Percentiles rank a stretch among this genome's conserved stretches.
Conservation (phyloP, 2,797 vertebrate species). For the Macroramphosus scolopax region DNA sequence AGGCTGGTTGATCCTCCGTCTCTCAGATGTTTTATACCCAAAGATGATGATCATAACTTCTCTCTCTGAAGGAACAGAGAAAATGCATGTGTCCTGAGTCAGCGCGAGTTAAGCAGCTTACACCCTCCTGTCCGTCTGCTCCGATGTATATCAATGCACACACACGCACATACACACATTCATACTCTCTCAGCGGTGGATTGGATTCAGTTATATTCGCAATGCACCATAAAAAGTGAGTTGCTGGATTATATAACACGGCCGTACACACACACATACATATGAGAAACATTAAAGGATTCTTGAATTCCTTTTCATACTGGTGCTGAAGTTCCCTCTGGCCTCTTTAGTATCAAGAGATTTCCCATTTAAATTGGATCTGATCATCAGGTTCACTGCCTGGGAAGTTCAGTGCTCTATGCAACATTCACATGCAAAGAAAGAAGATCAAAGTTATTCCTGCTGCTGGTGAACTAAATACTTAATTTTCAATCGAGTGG, state of each 20-base stretch:
- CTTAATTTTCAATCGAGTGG: too few species aligned
- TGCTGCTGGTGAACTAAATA: too few species aligned
- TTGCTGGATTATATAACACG: constrained; percentile 55
- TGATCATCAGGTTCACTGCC: too few species aligned
- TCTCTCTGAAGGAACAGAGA: constrained; percentile 27
- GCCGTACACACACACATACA: constrained; percentile 9
- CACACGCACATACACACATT: constrained; percentile 22
- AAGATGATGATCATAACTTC: constrained; percentile 35
- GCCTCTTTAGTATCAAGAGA: too few species aligned
- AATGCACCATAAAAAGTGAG: constrained; percentile 47
- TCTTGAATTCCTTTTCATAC: too few species aligned
- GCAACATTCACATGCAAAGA: too few species aligned
- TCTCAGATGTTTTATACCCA: constrained; percentile 13
- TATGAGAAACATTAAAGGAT: too few species aligned
- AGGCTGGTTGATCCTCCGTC: constrained; percentile 16
- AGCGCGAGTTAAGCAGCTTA: constrained; percentile 73
- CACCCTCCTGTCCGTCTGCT: constrained; percentile 46
- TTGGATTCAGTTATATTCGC: constrained; percentile 47
- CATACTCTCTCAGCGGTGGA: constrained; percentile 24
- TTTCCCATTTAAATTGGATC: too few species aligned
- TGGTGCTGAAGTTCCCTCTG: too few species aligned
- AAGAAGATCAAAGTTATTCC: too few species aligned
- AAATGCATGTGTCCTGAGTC: constrained; percentile 58
- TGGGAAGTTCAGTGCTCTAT: too few species aligned
- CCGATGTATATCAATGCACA: constrained; percentile 58